Base-by-base conservation (phyloP, 1,140 invertebrate species). In the Drosophila pallidifrons region DNA sequence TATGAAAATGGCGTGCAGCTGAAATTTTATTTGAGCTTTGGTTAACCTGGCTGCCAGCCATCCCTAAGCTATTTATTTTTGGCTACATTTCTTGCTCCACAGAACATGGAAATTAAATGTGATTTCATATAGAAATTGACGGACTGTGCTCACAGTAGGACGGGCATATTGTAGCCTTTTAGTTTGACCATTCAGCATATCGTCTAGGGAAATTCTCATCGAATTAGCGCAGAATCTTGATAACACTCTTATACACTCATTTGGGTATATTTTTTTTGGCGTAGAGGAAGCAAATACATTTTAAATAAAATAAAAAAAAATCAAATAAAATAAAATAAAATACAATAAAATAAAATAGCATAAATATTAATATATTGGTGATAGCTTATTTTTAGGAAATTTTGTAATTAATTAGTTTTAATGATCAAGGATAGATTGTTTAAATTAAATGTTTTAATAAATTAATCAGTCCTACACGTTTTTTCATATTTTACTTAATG, bases 1-100 rank as follows among this genome's bases (percentile, higher is more conserved):
- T 88, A 89, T 83, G 83, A 88, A 88, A 88, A 88, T 88, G 74
- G 83, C 83, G 83, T 88, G 83, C 83, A 83, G 67, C 73, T 72
- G 65, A 69, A 77, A 68, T 81, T 80, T 88, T 87, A 83, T 80
- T 88, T 74, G 66, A 69, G 80, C 73, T 80, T 77, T 63, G 51
- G 61, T 75, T 88, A 51, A 79, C 67, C 67, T 55, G 68, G 30
- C 64, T 55, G 59, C 32, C 77, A 74, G 71, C 80, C 74, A 64
- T 67, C 64, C 66, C 75, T 55, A 80, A 83, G 77, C 70, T 54
- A 87, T 87, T 88, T 80, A 71, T 75, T 64, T 70, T 61, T 64
- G 66, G 55, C 64, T 51, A 76, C 59, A 45, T 51, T 70, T 63
- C 30, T 20, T 51, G 69, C 49, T 28, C 25, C 38, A 68, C 59